Percentiles rank a stretch among this genome's conserved stretches.
Evolutionary conservation across 2,113 vertebrate species (phyloP).

Genomic region (Notarius lentiginosus): DNA sequence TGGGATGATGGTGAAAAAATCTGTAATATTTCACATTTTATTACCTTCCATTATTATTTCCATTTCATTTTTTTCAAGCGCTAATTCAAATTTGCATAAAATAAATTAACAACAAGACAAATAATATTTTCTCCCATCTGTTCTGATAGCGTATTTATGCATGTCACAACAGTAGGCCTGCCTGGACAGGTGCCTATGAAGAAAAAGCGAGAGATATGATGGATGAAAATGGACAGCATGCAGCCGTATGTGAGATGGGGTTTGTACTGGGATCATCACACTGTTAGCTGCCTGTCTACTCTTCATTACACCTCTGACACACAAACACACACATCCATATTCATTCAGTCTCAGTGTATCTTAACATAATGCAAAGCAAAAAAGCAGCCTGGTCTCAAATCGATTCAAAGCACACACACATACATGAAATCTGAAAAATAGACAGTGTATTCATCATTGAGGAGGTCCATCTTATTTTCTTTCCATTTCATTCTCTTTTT

Average conservation of each 20-base stretch:
- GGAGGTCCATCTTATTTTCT: background rate
- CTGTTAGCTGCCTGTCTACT: constrained; percentile 44
- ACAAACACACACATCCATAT: constrained; percentile 29
- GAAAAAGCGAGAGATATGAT: constrained; percentile 9
- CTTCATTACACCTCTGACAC: constrained; percentile 43
- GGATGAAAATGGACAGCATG: constrained; percentile 45
- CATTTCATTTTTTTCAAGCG: background rate
- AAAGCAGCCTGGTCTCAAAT: background rate
- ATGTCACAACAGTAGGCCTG: background rate
- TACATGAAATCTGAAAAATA: background rate
- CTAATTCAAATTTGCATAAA: background rate
- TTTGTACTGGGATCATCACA: constrained; percentile 48
- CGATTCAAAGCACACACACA: background rate
- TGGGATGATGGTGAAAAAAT: background rate
- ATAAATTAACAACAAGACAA: background rate
- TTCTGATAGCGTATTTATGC: background rate
- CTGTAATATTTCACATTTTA: background rate
- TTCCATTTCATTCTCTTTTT: background rate
- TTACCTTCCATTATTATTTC: background rate
- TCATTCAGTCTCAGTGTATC: background rate
- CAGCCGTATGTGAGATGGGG: constrained; percentile 41
- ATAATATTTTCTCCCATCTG: background rate
- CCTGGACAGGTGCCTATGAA: background rate
- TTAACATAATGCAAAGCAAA: background rate
- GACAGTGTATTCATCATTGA: background rate